Conservation (phyloP, 2,113 vertebrate genomes). For the Cacatua alba region DNA sequence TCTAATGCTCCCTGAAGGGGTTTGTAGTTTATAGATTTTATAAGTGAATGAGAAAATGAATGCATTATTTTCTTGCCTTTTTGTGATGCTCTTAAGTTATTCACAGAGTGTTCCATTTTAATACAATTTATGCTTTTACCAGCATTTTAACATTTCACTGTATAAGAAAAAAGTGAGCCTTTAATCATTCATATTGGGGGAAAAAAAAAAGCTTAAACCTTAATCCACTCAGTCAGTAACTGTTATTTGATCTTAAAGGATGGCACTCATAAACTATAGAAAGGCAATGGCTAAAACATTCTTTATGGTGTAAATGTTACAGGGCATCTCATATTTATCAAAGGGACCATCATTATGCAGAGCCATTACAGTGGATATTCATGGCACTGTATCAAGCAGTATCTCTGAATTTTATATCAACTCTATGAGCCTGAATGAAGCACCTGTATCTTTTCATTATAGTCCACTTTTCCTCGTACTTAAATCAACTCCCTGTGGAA, state of each 20-base stretch:
- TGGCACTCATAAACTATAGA: conserved; percentile 6
- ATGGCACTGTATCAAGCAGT: neutral
- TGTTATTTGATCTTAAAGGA: conserved; percentile 47
- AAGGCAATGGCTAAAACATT: conserved; percentile 15
- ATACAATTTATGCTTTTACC: conserved; percentile 38
- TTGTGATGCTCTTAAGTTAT: conserved; percentile 2
- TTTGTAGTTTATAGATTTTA: conserved; percentile 14
- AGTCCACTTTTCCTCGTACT: neutral
- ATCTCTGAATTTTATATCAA: conserved; percentile 37
- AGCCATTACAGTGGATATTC: conserved; percentile 1
- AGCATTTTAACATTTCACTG: conserved; percentile 29
- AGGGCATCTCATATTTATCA: neutral
- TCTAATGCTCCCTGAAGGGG: neutral
- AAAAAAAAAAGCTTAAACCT: neutral
- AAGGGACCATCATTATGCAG: neutral
- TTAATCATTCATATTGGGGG: neutral
- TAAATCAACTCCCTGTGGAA: neutral
- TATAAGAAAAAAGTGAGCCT: neutral
- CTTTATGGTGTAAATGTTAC: conserved; percentile 41
- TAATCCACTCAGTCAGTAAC: conserved; percentile 9
- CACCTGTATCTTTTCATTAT: neutral
- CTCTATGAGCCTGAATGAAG: neutral
- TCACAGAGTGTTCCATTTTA: conserved; percentile 35
- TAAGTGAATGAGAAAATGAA: conserved; percentile 33
- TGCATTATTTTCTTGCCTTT: conserved; percentile 22